These are phyloP conservation scores for Phyllotreta cruciferae DNA, from an alignment of 2,888 invertebrate genomes.

Conservation along the genomic window DNA sequence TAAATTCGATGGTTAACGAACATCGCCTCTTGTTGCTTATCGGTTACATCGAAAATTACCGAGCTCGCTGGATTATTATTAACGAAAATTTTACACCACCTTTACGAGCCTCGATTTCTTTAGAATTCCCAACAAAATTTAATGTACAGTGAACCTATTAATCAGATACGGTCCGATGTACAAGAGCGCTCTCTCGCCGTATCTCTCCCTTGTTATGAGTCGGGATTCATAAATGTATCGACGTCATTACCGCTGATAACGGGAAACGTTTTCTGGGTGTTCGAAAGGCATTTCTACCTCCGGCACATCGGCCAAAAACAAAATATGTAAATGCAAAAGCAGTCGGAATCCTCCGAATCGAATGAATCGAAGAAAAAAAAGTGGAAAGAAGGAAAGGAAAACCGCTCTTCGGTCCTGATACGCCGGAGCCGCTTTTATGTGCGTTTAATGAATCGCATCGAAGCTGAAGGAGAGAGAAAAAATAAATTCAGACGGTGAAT, in stretches of 20 bases:
- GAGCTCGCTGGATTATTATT: too few relatives aligned
- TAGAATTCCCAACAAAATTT: too few relatives aligned
- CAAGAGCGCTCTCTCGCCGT: background rate
- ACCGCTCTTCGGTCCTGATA: conserved; percentile 8
- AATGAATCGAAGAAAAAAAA: conserved; percentile 17
- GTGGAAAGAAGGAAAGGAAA: background rate
- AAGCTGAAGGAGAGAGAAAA: conserved; percentile 23
- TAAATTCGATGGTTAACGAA: conserved; percentile 13
- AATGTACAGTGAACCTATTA: background rate
- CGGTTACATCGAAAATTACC: too few relatives aligned
- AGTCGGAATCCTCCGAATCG: conserved; percentile 7
- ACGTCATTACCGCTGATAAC: conserved; percentile 11
- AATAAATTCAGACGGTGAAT: conserved; percentile 31
- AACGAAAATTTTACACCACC: too few relatives aligned
- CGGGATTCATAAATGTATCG: conserved; percentile 5
- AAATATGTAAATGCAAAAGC: conserved; percentile 27
- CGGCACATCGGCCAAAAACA: conserved; percentile 14
- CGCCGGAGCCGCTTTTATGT: conserved; percentile 29
- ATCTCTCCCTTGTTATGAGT: background rate
- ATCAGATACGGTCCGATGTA: background rate
- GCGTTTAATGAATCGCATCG: conserved; percentile 33
- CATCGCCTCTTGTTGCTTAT: too few relatives aligned
- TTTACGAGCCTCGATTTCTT: too few relatives aligned
- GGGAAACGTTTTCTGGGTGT: background rate
- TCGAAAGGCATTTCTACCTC: conserved; percentile 2